Base-by-base conservation (phyloP, 2,797 vertebrate genomes). In the Brachyalestes nurse region DNA sequence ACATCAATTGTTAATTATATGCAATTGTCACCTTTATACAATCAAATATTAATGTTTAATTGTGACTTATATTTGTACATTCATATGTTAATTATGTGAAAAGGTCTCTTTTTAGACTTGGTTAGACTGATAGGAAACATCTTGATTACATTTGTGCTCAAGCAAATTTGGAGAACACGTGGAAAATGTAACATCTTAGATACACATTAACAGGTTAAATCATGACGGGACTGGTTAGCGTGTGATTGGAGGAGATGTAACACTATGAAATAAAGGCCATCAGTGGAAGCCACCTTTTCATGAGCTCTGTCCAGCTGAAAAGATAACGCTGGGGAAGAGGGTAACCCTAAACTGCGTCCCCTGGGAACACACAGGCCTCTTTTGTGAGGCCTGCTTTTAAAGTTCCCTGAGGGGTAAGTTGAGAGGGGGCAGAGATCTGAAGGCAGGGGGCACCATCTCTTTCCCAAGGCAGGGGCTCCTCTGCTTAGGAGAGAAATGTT, bases 291-390 rank as follows among this genome's bases (percentile, higher is more conserved):
- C 74, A 72, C 65, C 73, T 83, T 77, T 86, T 86, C 85, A 86
- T 78, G 28, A 17, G 58, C 74, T 2, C 84, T 88, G 87, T 92
- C 89, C 90, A 81, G 88, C 87, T 87, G 88, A 38, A 83, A 72
- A 86, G 89, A 91, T 90, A 90, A 86, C 72, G 82, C 87, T 83
- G 88, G 86, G 61, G 83, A 69, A 80, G 81, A 69, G 66, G 58
- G 91, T 85, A 92, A 93, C 88, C 84, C 78, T 71, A 92, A 78
- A 91, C 88, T 70, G 85, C 55, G 87, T 92, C 93, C 91, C 88
- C 83, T 80, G 85, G 85, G 90, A 89, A 89, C 83, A 85, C 71
- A 89, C 73, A 76, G 61, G 65, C 84, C 86, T 90, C 92, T 88
- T 92, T 80, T 85, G 85, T 74, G 10, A 55, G 47, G 55, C 9